phyloP scores from a whole-genome alignment of 1,140 invertebrate genomes.

The Neomicropteryx cornuta region DNA sequence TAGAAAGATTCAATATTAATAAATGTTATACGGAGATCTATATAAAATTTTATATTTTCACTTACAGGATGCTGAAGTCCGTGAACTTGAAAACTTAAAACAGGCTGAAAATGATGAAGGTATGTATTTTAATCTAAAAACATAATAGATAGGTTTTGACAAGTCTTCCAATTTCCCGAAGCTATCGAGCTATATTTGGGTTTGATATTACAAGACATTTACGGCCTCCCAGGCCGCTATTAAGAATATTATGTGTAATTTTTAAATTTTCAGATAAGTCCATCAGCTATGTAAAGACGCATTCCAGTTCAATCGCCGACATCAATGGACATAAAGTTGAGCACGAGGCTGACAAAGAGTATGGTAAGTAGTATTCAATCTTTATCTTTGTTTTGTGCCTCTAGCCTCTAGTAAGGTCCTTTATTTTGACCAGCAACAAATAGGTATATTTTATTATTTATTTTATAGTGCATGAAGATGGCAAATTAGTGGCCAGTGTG shows the following conservation, averaged over 20 bases:
- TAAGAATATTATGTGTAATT: constrained; percentile 5
- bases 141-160: no score
- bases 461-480: constrained; percentile 37
- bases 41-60: no score
- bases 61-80: constrained; percentile 15
- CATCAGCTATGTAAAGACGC: background rate
- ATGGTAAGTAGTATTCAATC: no score
- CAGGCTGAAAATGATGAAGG: constrained; percentile 11
- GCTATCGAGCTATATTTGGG: background rate
- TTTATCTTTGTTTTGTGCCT: no score
- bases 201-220: constrained; percentile 4
- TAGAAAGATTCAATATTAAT: no score
- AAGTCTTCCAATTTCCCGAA: no score
- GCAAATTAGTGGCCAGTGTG: constrained; percentile 34
- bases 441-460: no score
- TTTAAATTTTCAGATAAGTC: constrained; percentile 3
- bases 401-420: no score
- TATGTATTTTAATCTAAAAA: background rate
- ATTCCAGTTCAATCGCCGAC: constrained; percentile 2
- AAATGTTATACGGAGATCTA: no score
- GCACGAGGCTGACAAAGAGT: no score
- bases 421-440: no score
- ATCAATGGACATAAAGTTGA: no score
- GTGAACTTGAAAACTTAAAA: constrained; percentile 14
- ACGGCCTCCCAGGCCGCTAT: background rate